Base-by-base conservation (phyloP, 2,888 invertebrate species). In the Magallana nippona region DNA sequence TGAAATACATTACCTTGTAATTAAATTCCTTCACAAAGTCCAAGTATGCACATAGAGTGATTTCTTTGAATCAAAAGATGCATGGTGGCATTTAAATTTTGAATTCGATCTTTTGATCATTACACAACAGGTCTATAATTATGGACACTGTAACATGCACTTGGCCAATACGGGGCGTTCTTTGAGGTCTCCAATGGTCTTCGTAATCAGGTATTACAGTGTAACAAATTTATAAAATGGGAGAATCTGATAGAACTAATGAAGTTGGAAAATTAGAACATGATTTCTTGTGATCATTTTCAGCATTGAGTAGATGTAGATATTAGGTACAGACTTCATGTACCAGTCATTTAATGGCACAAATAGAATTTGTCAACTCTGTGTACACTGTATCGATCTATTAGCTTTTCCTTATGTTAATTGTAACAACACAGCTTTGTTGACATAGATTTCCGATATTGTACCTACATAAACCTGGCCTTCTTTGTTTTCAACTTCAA, bases 21-120 rank as follows among this genome's bases (percentile, higher is more conserved):
- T 8, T 44, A 44, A 44, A 27, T 1, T 27, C 27, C 2, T 27
- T 27, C 27, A 1, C 27, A 1, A 27, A 3, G 44, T 44, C 44
- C 8, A 8, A 44, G 44, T 44, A 44, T 8, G 44, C 5, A 44
- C 44, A 5, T 44, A 8, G 60, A 60, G 60, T 60, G 5, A n/a
- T 19, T 60, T 60, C n/a, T 60, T 19, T 60, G 19, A 13, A 71
- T 71, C 15, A 22, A 71, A 71, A 71, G 10, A 27, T 44, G 44
- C 44, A 63, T 22, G 11, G 15, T 71, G 71, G 71, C 27, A 71
- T 71, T 71, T 71, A 71, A 71, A 71, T 13, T 71, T 22, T 71
- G 32, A 71, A 71, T 71, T n/a, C 13, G 32, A 27, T 71, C 71
- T 71, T 71, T 22, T 13, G 27, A 32, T 15, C 22, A 27, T 1